These are phyloP conservation scores for Lagodon rhomboides DNA, from an alignment of 2,797 vertebrate species.

Conservation along the genomic window DNA sequence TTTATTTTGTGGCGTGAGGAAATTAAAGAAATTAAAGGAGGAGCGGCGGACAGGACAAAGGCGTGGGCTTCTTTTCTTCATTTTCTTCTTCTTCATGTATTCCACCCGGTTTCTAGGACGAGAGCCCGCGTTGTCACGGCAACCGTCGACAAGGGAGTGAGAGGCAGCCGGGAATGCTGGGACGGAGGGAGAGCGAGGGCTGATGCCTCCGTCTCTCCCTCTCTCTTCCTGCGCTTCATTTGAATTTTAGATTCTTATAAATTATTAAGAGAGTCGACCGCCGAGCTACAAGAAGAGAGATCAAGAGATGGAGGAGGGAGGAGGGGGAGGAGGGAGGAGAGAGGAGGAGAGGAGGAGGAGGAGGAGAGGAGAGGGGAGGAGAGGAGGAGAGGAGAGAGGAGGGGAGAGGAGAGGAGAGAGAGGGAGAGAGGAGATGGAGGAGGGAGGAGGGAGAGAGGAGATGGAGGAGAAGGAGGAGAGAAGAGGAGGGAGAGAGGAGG, in stretches of 20 bases:
- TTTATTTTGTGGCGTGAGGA: constrained; percentile 5
- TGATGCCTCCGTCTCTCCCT: neutral
- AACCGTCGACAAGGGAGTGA: constrained; percentile 48
- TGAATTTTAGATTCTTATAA: constrained; percentile 65
- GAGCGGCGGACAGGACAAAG: neutral
- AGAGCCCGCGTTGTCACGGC: constrained; percentile 49
- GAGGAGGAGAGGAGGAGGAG: neutral
- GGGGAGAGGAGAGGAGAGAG: neutral
- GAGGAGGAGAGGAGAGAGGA: neutral
- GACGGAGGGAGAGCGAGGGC: constrained; percentile 23
- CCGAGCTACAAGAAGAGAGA: constrained; percentile 8
- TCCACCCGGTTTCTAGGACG: constrained; percentile 46
- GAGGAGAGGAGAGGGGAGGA: neutral
- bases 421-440: neutral
- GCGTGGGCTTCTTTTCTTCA: constrained; percentile 1
- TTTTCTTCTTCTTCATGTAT: neutral
- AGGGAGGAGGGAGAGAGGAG: too few species aligned
- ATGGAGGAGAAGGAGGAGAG: neutral
- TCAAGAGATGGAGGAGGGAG: neutral
- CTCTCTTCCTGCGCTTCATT: constrained; percentile 27
- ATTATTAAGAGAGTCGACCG: constrained; percentile 58
- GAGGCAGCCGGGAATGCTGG: constrained; percentile 22
- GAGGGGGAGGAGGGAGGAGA: neutral
- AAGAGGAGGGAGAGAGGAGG: neutral
- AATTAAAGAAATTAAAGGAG: neutral